Percentiles rank a stretch among this genome's conserved stretches.
Evolutionary conservation across 2,888 invertebrate species (phyloP).

Genomic region (Leptopilina myrica): DNA sequence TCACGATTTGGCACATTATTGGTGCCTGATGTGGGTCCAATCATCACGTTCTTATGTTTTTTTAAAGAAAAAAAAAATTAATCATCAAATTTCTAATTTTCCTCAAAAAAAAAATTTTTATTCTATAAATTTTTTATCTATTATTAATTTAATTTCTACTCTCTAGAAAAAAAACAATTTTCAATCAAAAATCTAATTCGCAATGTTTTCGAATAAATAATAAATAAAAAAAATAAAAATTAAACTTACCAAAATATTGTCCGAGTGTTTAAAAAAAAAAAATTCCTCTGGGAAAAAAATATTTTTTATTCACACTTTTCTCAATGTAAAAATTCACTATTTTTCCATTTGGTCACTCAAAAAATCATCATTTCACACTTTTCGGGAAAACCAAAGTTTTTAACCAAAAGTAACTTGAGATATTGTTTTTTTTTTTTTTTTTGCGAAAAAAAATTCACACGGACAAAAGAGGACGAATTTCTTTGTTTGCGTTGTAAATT

Average conservation of each 20-base stretch:
- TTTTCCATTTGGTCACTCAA: not conserved
- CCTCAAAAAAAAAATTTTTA: too few species aligned
- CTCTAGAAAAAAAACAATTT: too few species aligned
- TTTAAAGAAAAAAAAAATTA: not conserved
- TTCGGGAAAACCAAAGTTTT: too few species aligned
- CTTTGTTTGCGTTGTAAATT: too few species aligned
- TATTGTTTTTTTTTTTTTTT: too few species aligned
- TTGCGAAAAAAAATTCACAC: too few species aligned
- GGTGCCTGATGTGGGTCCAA: constrained; percentile 71
- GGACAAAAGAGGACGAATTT: too few species aligned
- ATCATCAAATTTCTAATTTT: not conserved
- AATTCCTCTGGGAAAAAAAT: not conserved
- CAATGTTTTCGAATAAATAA: not conserved
- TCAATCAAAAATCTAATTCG: too few species aligned
- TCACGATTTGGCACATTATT: constrained; percentile 60
- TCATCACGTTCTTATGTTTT: constrained; percentile 61
- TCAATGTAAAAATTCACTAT: not conserved
- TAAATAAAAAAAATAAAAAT: not conserved
- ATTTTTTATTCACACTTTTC: not conserved
- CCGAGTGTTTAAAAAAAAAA: too few species aligned
- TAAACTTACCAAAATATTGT: constrained; percentile 26
- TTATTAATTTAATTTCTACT: not conserved
- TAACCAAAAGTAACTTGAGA: not conserved
- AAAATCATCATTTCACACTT: not conserved
- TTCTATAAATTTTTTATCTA: too few species aligned